Conservation (phyloP, 2,797 vertebrate genomes). For the Remorina albescens region DNA sequence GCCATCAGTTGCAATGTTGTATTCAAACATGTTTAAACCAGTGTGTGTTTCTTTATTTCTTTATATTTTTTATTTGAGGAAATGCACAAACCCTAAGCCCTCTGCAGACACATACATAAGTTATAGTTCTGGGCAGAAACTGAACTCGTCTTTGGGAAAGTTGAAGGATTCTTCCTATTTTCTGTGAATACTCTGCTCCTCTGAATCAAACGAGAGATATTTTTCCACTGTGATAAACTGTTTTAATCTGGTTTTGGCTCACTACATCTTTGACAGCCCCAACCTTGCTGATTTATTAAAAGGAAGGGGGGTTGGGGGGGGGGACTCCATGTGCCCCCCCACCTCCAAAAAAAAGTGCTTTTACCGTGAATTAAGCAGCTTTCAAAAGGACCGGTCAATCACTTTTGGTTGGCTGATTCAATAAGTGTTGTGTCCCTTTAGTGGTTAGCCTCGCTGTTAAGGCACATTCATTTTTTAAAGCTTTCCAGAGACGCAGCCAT, state of each 20-base stretch:
- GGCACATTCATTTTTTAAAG: conserved; percentile 79
- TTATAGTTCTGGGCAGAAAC: conserved; percentile 5
- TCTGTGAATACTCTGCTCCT: conserved; percentile 26
- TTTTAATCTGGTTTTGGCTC: conserved; percentile 77
- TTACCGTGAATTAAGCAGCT: conserved; percentile 80
- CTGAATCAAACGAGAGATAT: conserved; percentile 62
- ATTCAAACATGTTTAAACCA: conserved; percentile 10
- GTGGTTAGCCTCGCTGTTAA: conserved; percentile 74
- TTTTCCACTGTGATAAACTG: conserved; percentile 64
- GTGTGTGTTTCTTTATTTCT: neutral
- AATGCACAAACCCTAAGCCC: conserved; percentile 10
- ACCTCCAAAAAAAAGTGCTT: conserved; percentile 70
- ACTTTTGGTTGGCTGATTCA: conserved; percentile 80
- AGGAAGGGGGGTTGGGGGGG: conserved; percentile 34
- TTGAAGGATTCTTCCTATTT: conserved; percentile 27
- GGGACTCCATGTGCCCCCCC: conserved; percentile 45
- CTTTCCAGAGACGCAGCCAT: conserved; percentile 70
- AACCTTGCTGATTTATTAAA: conserved; percentile 80
- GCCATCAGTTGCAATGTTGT: neutral
- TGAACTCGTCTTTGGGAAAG: conserved; percentile 11
- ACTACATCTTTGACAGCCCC: conserved; percentile 75
- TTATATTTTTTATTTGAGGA: neutral
- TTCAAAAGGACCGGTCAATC: conserved; percentile 80
- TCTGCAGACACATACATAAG: conserved; percentile 14
- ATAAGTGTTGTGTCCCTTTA: conserved; percentile 77